Evolutionary conservation across 2,797 vertebrate species (phyloP), one percentile per base, ranked within the genome.

Genomic region (Halcyon badia): DNA sequence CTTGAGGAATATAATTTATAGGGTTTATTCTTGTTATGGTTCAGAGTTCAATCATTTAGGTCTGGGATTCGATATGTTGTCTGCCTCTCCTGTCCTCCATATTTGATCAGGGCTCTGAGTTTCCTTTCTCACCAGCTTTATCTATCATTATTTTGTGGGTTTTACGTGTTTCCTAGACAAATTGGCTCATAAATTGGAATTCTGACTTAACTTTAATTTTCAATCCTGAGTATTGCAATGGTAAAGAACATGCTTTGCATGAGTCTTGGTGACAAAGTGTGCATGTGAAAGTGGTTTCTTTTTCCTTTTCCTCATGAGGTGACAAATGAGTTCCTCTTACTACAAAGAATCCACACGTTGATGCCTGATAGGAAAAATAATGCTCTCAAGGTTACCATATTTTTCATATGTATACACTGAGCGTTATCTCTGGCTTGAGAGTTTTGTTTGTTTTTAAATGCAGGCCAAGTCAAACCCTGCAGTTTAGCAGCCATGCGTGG

Each of bases 401-500:
- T 88, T 94, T 86, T 93, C 30, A 10, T 88, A 65, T 72, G 66
- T 76, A 52, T 94, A 66, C 54, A 76, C 52, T 79, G 76, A 72
- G 80, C 72, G 85, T 88, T 96, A 83, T 94, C 83, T 96, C 94
- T 96, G 91, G 91, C 94, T 94, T 81, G 76, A 75, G 76, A 83
- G 28, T 76, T 90, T 81, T 91, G 88, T 96, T 95, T 97, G 46
- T 91, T 96, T 97, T 95, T 72, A 93, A 84, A 90, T 0, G 0
- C 0, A 8, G 37, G 90, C 92, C 93, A 95, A 96, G 77, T 66
- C 80, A 95, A 97, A 95, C 80, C 69, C 49, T 96, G 90, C 0
- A 73, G 94, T 93, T 93, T 89, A 90, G 80, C 62, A 91, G 83
- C 49, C 69, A 54, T 5, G 13, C 79, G 49, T 76, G 39, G 35